These are phyloP conservation scores for Brienomyrus longianalis DNA, from an alignment of 2,113 vertebrate species.

Conservation along the genomic window DNA sequence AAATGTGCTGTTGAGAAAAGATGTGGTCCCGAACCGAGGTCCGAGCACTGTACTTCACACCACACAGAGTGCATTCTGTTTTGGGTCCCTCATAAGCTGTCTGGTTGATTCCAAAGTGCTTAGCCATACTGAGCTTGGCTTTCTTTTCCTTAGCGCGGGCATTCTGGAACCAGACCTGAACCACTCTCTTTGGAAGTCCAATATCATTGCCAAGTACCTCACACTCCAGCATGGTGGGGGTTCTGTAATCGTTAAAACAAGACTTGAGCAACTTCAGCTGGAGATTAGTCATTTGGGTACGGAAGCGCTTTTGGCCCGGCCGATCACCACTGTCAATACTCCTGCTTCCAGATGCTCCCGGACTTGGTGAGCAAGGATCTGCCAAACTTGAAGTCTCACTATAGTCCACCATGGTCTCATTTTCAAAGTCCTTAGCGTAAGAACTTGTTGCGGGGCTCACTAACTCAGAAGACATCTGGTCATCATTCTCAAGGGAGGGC, in stretches of 20 bases:
- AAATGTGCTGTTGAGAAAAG: slow-evolving; percentile 84
- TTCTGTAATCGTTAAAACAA: slow-evolving; percentile 85
- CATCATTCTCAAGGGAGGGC: slow-evolving; percentile 71
- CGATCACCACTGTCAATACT: slow-evolving; percentile 77
- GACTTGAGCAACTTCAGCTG: slow-evolving; percentile 84
- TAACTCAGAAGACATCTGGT: slow-evolving; percentile 75
- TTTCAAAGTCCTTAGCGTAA: slow-evolving; percentile 86
- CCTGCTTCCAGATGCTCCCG: slow-evolving; percentile 80
- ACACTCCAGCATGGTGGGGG: slow-evolving; percentile 88
- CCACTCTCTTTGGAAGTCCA: slow-evolving; percentile 92
- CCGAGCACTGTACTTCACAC: slow-evolving; percentile 79
- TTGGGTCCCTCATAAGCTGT: slow-evolving; percentile 79
- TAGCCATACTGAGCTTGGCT: slow-evolving; percentile 83
- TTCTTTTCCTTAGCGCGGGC: slow-evolving; percentile 94
- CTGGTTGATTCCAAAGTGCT: slow-evolving; percentile 85
- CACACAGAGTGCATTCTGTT: slow-evolving; percentile 85
- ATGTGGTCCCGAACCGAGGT: slow-evolving; percentile 84
- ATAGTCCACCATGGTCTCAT: slow-evolving; percentile 85
- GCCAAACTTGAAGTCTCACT: slow-evolving; percentile 89
- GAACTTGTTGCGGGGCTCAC: slow-evolving; percentile 80
- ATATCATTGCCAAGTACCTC: slow-evolving; percentile 90
- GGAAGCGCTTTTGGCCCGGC: slow-evolving; percentile 78
- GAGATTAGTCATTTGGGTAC: slow-evolving; percentile 84
- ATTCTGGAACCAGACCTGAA: slow-evolving; percentile 98
- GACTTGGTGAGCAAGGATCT: slow-evolving; percentile 83